Evolutionary conservation across 2,113 vertebrate genomes (phyloP), one percentile per base, ranked within the genome.

Genomic region (Hucho hucho): DNA sequence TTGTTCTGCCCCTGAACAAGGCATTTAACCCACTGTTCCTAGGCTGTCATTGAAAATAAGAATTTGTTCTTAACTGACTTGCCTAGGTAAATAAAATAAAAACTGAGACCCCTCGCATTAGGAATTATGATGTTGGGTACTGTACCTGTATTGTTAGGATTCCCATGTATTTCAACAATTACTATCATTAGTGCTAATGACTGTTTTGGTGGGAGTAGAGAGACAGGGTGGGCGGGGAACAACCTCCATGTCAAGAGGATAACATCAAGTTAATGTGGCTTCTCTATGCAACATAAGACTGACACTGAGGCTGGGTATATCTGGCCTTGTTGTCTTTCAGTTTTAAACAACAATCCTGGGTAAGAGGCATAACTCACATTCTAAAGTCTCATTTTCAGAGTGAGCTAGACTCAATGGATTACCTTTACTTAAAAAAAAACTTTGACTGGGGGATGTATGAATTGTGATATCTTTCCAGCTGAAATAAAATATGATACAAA

Each of bases 151-250:
- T 67, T 37, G 14, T 32, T 67, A 18, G 29, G 65, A 37, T 32
- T 67, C 29, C 7, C 28, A 37, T 29, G 1, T 16, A 37, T 20
- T 37, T 32, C 29, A n/a, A 26, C 65, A 37, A 67, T 67, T 29
- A 67, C 65, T 43, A 37, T 67, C 28, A 67, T 67, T 67, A 67
- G 26, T 29, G 65, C 65, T 67, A 67, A 67, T 67, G 29, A 1
- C 28, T 67, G 65, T 67, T 67, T 67, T 67, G 28, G 29, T 67
- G 65, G 65, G 29, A 32, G 65, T 16, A 9, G 26, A 67, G 65
- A 37, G 16, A 37, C n/a, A n/a, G n/a, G n/a, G n/a, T n/a, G n/a
- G n/a, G n/a, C n/a, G n/a, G n/a, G n/a, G n/a, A n/a, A n/a, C n/a
- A n/a, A n/a, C n/a, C 26, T 26, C 64, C 24, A 26, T 65, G 26